Base-by-base conservation (phyloP, 2,797 vertebrate genomes). In the Forpus xanthops region DNA sequence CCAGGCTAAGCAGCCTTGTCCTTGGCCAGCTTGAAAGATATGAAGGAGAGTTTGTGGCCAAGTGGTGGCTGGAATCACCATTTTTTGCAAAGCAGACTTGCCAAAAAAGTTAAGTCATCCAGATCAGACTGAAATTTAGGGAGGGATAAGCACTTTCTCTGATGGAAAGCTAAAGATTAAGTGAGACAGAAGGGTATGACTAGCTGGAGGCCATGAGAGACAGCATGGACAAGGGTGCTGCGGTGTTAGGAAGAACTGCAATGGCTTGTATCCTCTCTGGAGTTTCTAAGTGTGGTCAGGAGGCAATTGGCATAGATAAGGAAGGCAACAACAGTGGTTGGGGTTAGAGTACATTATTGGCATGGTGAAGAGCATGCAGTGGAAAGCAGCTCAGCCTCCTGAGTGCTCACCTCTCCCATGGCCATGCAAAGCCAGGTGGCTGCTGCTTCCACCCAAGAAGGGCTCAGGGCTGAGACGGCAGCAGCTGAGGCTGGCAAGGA, bases 31-130 rank as follows among this genome's bases (percentile, higher is more conserved):
- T 74, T 80, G 58, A 62, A 80, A 86, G 85, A 82, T 8, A 55
- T 41, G 50, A 33, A 89, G 70, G 74, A 82, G 56, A 67, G 15
- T 55, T 56, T 74, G 68, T 80, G 87, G 85, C 74, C 65, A 89
- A 92, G 78, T 10, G 9, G 72, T 8, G 8, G 56, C 61, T 94
- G 73, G 58, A 87, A 68, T 94, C 3, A 4, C 37, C 42, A 25
- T 12, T 42, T 62, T 55, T 73, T 41, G 45, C 18, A 65, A 89
- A 53, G 42, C 39, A 91, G 56, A 42, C 17, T 84, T 89, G 79
- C 58, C 87, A 85, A 86, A 92, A 75, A 53, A 72, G 75, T 78
- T 53, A 64, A 77, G 58, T 80, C 70, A 65, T 49, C n/a, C 55
- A 82, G 45, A 11, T 8, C 45, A 72, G 42, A 27, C 41, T 87